phyloP scores from a whole-genome alignment of 2,113 vertebrate species.

The Cyrtonyx montezumae region DNA sequence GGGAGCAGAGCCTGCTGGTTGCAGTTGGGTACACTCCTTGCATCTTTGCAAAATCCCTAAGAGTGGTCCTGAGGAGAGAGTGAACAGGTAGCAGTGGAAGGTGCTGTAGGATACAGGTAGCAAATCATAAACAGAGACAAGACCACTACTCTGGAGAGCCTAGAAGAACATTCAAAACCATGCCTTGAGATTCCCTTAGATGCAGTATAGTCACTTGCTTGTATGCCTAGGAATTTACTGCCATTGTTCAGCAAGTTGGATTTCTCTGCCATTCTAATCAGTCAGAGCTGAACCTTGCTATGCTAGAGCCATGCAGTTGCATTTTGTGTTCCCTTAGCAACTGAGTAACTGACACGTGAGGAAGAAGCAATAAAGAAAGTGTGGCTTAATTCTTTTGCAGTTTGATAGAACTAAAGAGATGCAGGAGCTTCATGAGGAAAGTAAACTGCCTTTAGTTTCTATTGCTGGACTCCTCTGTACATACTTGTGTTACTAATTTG shows the following conservation, averaged over 20 bases:
- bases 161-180: neutral
- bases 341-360: constrained; percentile 50
- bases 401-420: constrained; percentile 38
- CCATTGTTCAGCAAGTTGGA: neutral
- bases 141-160: neutral
- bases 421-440: neutral
- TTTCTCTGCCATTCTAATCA: neutral
- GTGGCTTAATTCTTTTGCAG: constrained; percentile 40
- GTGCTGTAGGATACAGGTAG: neutral
- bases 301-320: neutral
- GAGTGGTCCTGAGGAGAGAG: neutral
- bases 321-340: constrained; percentile 59
- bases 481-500: neutral
- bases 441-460: neutral
- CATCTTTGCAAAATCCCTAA: neutral
- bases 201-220: neutral
- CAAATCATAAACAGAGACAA: neutral
- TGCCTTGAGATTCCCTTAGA: neutral
- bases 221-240: neutral
- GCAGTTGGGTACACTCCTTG: neutral
- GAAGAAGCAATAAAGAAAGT: constrained; percentile 34
- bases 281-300: constrained; percentile 17
- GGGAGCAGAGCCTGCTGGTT: neutral
- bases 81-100: neutral
- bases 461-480: neutral